Percentiles rank a stretch among this genome's conserved stretches.
phyloP scores from a whole-genome alignment of 2,113 vertebrate species.

The Antechinus stuartii region DNA sequence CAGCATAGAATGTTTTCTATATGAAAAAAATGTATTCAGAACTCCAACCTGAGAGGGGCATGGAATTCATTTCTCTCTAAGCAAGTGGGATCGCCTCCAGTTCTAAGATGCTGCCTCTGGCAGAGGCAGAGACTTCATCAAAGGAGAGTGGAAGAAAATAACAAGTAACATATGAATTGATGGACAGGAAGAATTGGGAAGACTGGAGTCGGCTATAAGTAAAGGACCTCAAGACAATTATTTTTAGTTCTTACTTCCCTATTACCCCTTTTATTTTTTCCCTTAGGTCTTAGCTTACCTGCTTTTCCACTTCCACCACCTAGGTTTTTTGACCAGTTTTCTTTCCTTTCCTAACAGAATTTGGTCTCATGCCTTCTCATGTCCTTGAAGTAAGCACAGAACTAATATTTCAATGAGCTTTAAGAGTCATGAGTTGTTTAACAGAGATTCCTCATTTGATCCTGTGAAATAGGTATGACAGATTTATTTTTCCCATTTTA shows the following conservation, averaged over 20 bases:
- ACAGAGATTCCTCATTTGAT: neutral
- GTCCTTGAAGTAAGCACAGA: neutral
- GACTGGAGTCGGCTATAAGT: neutral
- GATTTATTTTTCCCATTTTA: neutral
- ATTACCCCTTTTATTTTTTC: neutral
- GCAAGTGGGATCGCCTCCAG: neutral
- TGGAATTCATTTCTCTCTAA: neutral
- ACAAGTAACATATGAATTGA: neutral
- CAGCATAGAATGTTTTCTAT: neutral
- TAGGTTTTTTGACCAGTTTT: neutral
- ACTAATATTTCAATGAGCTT: neutral
- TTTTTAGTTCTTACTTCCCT: neutral
- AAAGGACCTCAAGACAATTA: neutral
- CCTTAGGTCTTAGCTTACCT: neutral
- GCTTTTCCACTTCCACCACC: neutral
- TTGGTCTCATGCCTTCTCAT: neutral
- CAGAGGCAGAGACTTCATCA: neutral
- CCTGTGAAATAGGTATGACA: neutral
- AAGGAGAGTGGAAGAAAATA: neutral
- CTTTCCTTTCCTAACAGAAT: neutral
- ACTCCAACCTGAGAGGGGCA: neutral
- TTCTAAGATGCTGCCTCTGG: neutral
- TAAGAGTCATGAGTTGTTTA: neutral
- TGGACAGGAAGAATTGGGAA: neutral
- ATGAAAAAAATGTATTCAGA: neutral